These are phyloP conservation scores for Dipodomys stephensi DNA, from an alignment of 2,113 vertebrate genomes.

Conservation along the genomic window DNA sequence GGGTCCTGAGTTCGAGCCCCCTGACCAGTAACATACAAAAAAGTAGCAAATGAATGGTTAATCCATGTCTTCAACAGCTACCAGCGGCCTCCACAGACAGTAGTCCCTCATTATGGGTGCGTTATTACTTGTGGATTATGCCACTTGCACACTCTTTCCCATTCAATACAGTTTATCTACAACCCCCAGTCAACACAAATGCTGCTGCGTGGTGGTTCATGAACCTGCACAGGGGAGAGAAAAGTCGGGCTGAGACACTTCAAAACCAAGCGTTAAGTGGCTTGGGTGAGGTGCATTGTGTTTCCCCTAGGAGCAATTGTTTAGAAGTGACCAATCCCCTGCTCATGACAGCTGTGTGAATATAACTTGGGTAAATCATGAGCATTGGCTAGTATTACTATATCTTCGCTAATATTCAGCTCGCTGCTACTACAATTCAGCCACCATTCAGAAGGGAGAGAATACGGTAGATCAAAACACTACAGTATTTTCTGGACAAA, in stretches of 20 bases:
- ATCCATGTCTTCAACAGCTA: background rate
- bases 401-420: background rate
- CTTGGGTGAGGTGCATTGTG: background rate
- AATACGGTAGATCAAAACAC: background rate
- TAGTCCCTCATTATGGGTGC: background rate
- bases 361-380: background rate
- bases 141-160: background rate
- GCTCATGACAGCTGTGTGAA: background rate
- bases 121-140: background rate
- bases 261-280: background rate
- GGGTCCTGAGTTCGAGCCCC: no score
- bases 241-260: background rate
- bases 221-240: rapidly evolving
- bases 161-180: background rate
- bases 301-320: background rate
- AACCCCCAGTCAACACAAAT: background rate
- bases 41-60: background rate
- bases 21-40: background rate
- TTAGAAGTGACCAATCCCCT: background rate
- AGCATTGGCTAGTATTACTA: background rate
- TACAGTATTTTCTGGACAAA: background rate
- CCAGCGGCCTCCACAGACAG: background rate
- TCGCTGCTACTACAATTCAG: background rate
- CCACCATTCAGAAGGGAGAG: background rate
- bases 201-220: background rate